Evolutionary conservation across 2,797 vertebrate species (phyloP), one percentile per base, ranked within the genome.

Genomic region (Platalea minor): DNA sequence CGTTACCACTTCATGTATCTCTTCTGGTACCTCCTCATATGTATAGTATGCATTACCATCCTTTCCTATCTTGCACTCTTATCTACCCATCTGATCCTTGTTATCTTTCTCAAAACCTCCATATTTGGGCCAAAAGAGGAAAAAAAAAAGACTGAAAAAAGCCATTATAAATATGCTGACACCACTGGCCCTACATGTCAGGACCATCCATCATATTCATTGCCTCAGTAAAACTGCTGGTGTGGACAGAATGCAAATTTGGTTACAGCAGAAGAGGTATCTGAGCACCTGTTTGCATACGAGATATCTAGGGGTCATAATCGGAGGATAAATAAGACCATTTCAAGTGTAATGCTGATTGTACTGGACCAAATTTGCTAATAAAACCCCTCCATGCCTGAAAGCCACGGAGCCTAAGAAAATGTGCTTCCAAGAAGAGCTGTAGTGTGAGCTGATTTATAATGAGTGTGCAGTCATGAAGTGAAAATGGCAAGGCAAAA

Each of bases 161-260:
- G 64, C 70, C 73, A 63, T 94, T 85, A 72, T 33, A 95, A 93
- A 70, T 43, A 64, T 5, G 15, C 83, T 95, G 95, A 88, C 84
- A 77, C 23, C n/a, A 9, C 45, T 18, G 35, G 59, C 25, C 59
- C 59, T 12, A 26, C 24, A 4, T 14, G 63, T 54, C 78, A 80
- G 68, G 72, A 28, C 17, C 85, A 91, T 94, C 77, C 35, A 59
- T 81, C 94, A 76, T 83, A 33, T 82, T 77, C 93, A 73, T 26
- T 78, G 29, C 86, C 78, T 48, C 81, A 9, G n/a, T 37, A 82
- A 75, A 94, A 89, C 8, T 64, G 84, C 87, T 80, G 72, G 4
- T 81, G 95, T 75, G 90, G 75, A 87, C 86, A 94, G 93, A 94
- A 89, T 85, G 37, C 61, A 88, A 91, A 94, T 60, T 13, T 18